A percentile compares a stretch with the other conserved stretches of the same genome.
Conservation (phyloP, 1,140 invertebrate species). For the Oryzaephilus surinamensis region DNA sequence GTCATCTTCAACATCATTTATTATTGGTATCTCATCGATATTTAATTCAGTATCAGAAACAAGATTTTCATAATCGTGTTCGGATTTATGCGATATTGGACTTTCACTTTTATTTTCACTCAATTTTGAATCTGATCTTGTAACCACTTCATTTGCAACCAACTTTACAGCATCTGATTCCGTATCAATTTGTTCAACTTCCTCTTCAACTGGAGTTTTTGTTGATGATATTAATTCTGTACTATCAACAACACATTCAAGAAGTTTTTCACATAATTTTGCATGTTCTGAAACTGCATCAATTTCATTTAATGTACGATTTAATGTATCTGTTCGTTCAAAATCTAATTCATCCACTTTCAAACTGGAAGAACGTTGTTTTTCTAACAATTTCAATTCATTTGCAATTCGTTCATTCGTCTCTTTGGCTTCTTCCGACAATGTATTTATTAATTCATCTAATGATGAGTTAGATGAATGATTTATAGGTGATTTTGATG, state of each 20-base stretch:
- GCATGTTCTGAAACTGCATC: conserved; percentile 37
- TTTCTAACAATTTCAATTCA: conserved; percentile 39
- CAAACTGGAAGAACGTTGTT: too few species aligned
- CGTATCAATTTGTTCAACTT: conserved; percentile 23
- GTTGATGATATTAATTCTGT: conserved; percentile 17
- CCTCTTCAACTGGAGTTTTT: conserved; percentile 16
- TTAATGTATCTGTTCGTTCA: conserved; percentile 8
- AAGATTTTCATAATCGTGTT: conserved; percentile 34
- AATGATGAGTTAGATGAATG: conserved; percentile 22
- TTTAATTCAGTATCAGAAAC: conserved; percentile 21
- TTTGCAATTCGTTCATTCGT: conserved; percentile 44
- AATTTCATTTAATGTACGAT: conserved; percentile 26
- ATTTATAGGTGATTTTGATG: conserved; percentile 20
- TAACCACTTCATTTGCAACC: conserved; percentile 24
- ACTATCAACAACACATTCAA: conserved; percentile 35
- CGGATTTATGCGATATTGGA: conserved; percentile 16
- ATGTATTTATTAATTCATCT: conserved; percentile 26
- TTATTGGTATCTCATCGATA: conserved; percentile 8
- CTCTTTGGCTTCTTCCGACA: conserved; percentile 36
- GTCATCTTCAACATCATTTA: conserved; percentile 5
- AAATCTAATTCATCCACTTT: neutral
- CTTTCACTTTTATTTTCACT: conserved; percentile 6
- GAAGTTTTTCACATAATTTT: conserved; percentile 38
- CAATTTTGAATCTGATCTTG: conserved; percentile 8
- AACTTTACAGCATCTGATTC: conserved; percentile 14